Evolutionary conservation across 2,888 invertebrate species (phyloP).

Genomic region (Hemistola chrysoprasaria): DNA sequence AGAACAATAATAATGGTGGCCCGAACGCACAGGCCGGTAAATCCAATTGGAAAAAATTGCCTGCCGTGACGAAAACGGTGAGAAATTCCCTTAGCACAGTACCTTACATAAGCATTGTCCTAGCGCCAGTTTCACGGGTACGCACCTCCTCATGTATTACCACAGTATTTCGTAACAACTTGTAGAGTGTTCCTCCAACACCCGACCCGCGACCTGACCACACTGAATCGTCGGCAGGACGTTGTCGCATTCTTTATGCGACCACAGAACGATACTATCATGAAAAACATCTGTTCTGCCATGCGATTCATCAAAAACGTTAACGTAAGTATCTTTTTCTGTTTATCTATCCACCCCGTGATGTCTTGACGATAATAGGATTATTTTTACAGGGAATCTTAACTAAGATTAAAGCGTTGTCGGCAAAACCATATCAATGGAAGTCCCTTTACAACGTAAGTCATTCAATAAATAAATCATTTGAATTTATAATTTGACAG

Average conservation of each 20-base stretch:
- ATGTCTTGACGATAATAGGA: not conserved
- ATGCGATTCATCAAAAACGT: constrained; percentile 84
- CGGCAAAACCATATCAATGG: constrained; percentile 86
- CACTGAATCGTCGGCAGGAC: constrained; percentile 85
- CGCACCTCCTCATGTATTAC: too few relatives aligned
- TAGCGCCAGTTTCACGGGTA: too few relatives aligned
- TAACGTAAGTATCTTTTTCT: constrained; percentile 82
- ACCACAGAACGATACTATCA: constrained; percentile 83
- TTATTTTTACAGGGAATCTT: constrained; percentile 79
- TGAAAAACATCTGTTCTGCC: constrained; percentile 83
- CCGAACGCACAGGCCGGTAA: too few relatives aligned
- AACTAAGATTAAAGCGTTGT: constrained; percentile 83
- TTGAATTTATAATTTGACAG: too few relatives aligned
- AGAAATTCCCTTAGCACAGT: too few relatives aligned
- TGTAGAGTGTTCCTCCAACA: constrained; percentile 85
- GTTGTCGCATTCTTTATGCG: constrained; percentile 86
- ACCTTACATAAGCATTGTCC: too few relatives aligned
- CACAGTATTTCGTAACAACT: too few relatives aligned
- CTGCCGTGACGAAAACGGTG: too few relatives aligned
- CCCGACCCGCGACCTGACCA: constrained; percentile 84
- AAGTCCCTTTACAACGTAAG: constrained; percentile 86
- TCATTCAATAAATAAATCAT: constrained; percentile 13
- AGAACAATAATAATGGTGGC: too few relatives aligned
- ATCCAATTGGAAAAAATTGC: too few relatives aligned
- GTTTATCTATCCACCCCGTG: too few relatives aligned